Base-by-base conservation (phyloP, 2,113 vertebrate species). In the Dascyllus trimaculatus region DNA sequence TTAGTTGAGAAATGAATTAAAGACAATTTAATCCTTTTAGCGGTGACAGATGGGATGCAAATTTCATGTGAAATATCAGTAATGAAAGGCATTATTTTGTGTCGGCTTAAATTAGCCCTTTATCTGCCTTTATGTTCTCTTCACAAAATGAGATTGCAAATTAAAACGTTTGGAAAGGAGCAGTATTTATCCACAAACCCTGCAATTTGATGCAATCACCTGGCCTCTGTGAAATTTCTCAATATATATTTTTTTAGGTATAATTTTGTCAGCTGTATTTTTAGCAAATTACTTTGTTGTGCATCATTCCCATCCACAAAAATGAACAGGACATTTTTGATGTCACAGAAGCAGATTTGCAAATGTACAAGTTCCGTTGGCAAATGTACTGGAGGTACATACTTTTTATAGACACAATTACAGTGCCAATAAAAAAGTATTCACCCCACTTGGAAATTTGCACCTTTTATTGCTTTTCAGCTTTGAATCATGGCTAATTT, bases 181-280 rank as follows among this genome's bases (percentile, higher is more conserved):
- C 24, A 25, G 2, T 45, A 43, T 45, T 63, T 29, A 29, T 29
- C 18, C 48, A 29, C 45, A 53, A 62, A 40, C 22, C 48, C 48
- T 53, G 60, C 10, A 53, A 62, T 62, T 53, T 32, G 5, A n/a
- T 62, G 15, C 54, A 62, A 62, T 56, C 61, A 69, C 57, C 57
- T 48, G 35, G 5, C 45, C 22, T 32, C 19, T 68, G 24, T 51
- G 18, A 66, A 26, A 40, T 76, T 29, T 61, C 15, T 71, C 4
- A 26, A 4, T 25, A n/a, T 29, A 3, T 29, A 3, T 3, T 62
- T 43, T 43, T 58, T 63, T 73, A 18, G n/a, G 35, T 11, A 13
- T 25, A 73, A 53, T 18, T 63, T 49, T 24, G 22, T 32, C 32
- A 19, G 60, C 5, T 46, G 6, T 63, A 56, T 29, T 70, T 78